Evolutionary conservation across 2,113 vertebrate species (phyloP).

Genomic region (Octodon degus): DNA sequence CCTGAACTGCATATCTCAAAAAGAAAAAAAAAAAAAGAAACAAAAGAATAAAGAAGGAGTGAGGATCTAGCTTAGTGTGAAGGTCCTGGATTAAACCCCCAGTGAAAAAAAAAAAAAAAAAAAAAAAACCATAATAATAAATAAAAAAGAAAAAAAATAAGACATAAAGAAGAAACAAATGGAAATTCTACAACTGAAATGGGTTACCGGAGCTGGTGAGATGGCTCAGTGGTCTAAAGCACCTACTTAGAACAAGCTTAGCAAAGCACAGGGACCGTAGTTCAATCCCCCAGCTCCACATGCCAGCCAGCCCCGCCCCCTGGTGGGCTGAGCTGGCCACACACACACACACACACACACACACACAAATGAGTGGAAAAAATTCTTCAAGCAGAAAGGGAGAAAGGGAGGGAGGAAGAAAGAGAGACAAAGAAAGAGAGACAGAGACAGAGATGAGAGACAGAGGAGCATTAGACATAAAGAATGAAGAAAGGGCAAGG

Average conservation of each 20-base stretch:
- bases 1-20: not conserved
- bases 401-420: too few species aligned
- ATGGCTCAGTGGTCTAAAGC: too few species aligned
- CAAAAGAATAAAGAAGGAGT: not conserved
- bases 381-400: not conserved
- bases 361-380: not conserved
- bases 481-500: not conserved
- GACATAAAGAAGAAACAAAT: not conserved
- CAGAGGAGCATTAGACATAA: not conserved
- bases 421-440: not conserved
- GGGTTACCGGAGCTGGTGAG: too few species aligned
- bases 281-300: too few species aligned
- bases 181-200: not conserved
- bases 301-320: too few species aligned
- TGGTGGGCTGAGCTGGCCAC: too few species aligned
- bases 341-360: too few species aligned
- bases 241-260: too few species aligned
- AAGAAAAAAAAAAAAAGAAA: not conserved
- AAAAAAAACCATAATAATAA: not conserved
- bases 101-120: not conserved
- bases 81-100: not conserved
- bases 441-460: not conserved
- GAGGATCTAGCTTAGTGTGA: not conserved
- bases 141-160: not conserved
- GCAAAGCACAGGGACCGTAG: too few species aligned